Evolutionary conservation across 2,113 vertebrate species (phyloP), one percentile per base, ranked within the genome.

Genomic region (Ophthalmolycus amberensis): DNA sequence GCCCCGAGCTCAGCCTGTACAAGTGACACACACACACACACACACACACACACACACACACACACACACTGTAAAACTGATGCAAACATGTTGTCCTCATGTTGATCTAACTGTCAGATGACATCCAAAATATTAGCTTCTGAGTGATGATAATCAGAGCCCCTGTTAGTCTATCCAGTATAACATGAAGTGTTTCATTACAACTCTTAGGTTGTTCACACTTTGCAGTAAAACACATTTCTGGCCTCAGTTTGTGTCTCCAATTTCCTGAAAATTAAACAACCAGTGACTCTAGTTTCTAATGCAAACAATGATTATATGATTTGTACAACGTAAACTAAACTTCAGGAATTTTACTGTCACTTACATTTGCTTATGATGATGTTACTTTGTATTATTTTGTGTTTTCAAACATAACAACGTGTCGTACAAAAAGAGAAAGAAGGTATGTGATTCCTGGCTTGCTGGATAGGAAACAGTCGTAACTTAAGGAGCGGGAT

Each of bases 1-100:
- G 93, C 77, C 96, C 95, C 0, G 91, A 95, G 66, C 94, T 96
- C 54, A 95, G 94, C 73, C 94, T 96, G 2, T 97, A 97, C 91
- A 96, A 96, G 88, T 97, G 90, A 92, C 11, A 40, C 8, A 20
- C 40, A 29, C 16, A 18, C 27, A 50, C 22, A 56, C n/a, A 60
- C 60, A 58, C 20, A n/a, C n/a, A n/a, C n/a, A n/a, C n/a, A n/a
- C n/a, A n/a, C n/a, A n/a, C 27, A 18, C 1, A 34, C n/a, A 34
- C 27, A 50, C 22, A 56, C n/a, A 60, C 60, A 58, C 20, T 25
- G 52, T 1, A 8, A 37, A 48, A 32, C 44, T 50, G 20, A 46
- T 2, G 42, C 72, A 22, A 0, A 58, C 25, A 8, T 15, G 2
- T 46, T 29, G 16, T 64, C 71, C 42, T 72, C 68, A 25, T 25